Conservation (phyloP, 2,888 invertebrate genomes). For the Lasioglossum marginatum region DNA sequence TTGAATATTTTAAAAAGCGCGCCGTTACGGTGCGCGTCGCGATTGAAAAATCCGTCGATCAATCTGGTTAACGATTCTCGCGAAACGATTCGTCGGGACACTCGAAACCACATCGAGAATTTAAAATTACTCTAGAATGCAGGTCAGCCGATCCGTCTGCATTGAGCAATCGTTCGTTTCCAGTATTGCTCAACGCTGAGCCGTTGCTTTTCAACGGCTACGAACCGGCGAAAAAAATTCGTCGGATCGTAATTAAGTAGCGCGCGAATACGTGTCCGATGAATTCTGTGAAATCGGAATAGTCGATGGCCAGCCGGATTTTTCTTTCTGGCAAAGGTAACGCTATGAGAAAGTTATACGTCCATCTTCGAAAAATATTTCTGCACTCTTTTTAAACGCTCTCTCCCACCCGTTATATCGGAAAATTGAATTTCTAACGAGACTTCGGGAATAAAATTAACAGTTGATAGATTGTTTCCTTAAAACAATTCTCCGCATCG, state of each 20-base stretch:
- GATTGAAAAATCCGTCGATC: neutral
- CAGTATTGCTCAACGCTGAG: slow-evolving; percentile 41
- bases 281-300: slow-evolving; percentile 14
- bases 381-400: neutral
- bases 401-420: neutral
- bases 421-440: neutral
- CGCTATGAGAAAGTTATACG: slow-evolving; percentile 31
- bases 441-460: neutral
- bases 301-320: neutral
- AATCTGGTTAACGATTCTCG: neutral
- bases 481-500: neutral
- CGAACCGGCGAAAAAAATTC: slow-evolving; percentile 21
- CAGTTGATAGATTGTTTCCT: neutral
- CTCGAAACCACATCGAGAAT: slow-evolving; percentile 7
- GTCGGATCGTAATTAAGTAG: neutral
- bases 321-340: slow-evolving; percentile 32
- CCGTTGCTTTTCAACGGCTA: neutral
- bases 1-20: neutral
- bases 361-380: slow-evolving; percentile 18
- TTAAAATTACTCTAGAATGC: slow-evolving; percentile 46
- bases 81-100: slow-evolving; percentile 18
- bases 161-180: slow-evolving; percentile 48
- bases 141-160: slow-evolving; percentile 46
- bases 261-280: slow-evolving; percentile 1
- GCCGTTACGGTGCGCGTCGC: neutral